Base-by-base conservation (phyloP, 1,140 invertebrate species). In the Wasmannia auropunctata region DNA sequence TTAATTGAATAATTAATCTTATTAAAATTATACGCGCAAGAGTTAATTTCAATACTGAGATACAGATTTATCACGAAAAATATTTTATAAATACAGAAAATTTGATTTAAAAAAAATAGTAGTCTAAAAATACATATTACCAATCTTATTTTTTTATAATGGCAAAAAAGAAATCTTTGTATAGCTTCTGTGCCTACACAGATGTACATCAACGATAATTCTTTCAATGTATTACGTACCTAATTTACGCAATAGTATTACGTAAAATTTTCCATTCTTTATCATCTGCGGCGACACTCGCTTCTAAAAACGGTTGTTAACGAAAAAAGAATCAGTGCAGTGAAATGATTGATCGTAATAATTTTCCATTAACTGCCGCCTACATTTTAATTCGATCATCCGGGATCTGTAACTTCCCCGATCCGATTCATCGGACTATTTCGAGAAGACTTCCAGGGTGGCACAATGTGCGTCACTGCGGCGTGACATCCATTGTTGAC, bases 401-500 rank as follows among this genome's bases (percentile, higher is more conserved):
- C 14, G 11, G 16, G 56, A 63, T 77, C 37, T 25, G 58, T 34
- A 65, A 46, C 19, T 63, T 79, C 2, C 16, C 7, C n/a, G 58
- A 77, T 77, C 58, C 28, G 75, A 79, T 79, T 43, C 40, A 63
- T 63, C 75, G 56, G 25, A 79, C 58, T 79, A 63, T 79, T 79
- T 79, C 58, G 58, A 79, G 40, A 14, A 79, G 75, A 49, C 75
- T 79, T 63, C 31, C 8, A 77, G 56, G 75, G 11, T 77, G 11
- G 58, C 28, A 79, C 58, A 79, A 79, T 79, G 60, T 79, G 58
- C 58, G 75, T 79, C 75, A 79, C 54, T 60, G 46, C 60, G 31
- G 14, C 40, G 75, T 79, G 75, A 79, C 58, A 79, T 22, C 40
- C 28, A 79, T 79, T 79, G 75, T 79, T 79, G 75, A 79, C 75